Base-by-base conservation (phyloP, 2,797 vertebrate genomes). In the Streptopelia turtur region DNA sequence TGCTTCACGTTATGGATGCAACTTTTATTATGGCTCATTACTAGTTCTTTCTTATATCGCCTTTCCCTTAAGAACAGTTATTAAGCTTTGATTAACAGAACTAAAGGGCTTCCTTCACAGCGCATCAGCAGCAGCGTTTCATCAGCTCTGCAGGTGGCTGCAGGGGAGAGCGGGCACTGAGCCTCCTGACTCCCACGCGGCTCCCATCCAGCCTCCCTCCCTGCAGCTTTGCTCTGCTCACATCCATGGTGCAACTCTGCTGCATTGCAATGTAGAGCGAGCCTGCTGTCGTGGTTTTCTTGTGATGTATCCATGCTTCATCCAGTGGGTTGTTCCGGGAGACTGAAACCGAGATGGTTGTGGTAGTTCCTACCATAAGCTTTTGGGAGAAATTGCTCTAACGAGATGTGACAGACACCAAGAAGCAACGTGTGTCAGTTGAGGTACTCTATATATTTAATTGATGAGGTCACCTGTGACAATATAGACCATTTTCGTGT, bases 1-100 rank as follows among this genome's bases (percentile, higher is more conserved):
- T 39, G 31, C 23, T 75, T 93, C 89, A 23, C 92, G 37, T 72
- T 69, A 28, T 14, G 35, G 30, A 9, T 79, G 41, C 30, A 79
- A 81, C 16, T 55, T 94, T 39, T 66, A 13, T 83, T 75, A 37
- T 24, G n/a, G 20, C 70, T 79, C 75, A 90, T 71, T 81, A 69
- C 31, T 69, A 63, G 25, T 63, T 91, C 91, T 93, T 52, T 83
- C 8, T 61, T 72, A 6, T 22, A 18, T 31, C 77, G 49, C 39
- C 37, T 81, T 83, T 85, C 76, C 50, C 52, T 88, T 76, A 65
- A 83, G 84, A 69, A 7, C 82, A 89, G 13, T 83, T 80, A 68
- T 9, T 66, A 82, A 85, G 85, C 37, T 83, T 80, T 94, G 71
- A 84, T 80, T 81, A 92, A 35, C 22, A 87, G 70, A 66, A 28